These are phyloP conservation scores for Pteria penguin DNA, from an alignment of 2,888 invertebrate genomes.

Conservation along the genomic window DNA sequence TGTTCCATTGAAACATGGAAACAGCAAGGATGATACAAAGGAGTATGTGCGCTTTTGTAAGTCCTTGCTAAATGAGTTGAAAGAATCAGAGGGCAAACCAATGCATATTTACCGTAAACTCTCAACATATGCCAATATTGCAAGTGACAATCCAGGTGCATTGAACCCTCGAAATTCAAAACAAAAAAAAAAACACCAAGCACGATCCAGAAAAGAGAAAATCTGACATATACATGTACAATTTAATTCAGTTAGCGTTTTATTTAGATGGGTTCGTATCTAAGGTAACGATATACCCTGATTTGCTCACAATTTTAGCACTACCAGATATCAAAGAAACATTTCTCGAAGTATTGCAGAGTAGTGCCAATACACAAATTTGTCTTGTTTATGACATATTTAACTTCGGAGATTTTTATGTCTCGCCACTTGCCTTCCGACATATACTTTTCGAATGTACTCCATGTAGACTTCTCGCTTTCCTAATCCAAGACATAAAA, in stretches of 20 bases:
- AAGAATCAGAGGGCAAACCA: not conserved
- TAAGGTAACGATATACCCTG: constrained; percentile 21
- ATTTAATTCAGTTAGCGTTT: constrained; percentile 17
- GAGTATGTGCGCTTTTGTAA: not conserved
- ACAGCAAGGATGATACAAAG: not conserved
- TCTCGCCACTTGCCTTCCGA: too few relatives aligned
- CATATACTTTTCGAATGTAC: constrained; percentile 6
- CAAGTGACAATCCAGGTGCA: not conserved
- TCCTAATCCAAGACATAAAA: too few relatives aligned
- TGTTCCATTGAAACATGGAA: constrained; percentile 12
- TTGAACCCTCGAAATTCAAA: constrained; percentile 24
- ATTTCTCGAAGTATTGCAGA: constrained; percentile 11
- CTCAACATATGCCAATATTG: not conserved
- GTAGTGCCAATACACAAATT: not conserved
- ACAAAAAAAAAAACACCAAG: constrained; percentile 10
- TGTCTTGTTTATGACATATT: constrained; percentile 25
- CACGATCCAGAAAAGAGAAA: not conserved
- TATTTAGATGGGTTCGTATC: constrained; percentile 13
- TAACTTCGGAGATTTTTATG: constrained; percentile 21
- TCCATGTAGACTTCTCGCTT: constrained; percentile 4
- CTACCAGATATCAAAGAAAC: constrained; percentile 10
- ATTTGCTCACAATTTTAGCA: constrained; percentile 8
- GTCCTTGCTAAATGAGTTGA: constrained; percentile 6
- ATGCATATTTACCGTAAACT: constrained; percentile 1
- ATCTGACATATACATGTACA: constrained; percentile 7